Conservation (phyloP, 2,797 vertebrate genomes). For the Sebastes oblongus region DNA sequence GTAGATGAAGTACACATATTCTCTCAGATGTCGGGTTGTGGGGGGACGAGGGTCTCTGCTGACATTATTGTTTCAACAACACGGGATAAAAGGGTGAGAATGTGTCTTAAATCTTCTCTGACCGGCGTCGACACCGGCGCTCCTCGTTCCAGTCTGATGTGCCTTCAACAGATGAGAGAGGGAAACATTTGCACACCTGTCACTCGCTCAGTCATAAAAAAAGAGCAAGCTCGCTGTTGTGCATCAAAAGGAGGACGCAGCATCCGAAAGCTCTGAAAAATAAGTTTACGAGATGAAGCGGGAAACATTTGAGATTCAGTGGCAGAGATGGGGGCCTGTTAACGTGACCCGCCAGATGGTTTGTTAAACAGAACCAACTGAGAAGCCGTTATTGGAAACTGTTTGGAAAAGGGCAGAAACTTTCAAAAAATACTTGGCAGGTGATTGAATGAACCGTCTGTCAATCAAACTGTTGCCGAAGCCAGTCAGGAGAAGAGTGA, state of each 20-base stretch:
- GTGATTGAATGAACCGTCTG: not conserved
- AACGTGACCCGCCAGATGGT: not conserved
- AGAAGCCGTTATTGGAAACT: not conserved
- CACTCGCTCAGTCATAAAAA: conserved; percentile 48
- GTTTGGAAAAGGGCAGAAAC: not conserved
- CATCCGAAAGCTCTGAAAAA: conserved; percentile 33
- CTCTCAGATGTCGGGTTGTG: conserved; percentile 51
- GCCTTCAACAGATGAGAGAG: conserved; percentile 33
- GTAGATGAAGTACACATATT: conserved; percentile 58
- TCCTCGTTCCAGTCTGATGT: conserved; percentile 19
- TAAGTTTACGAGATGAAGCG: conserved; percentile 31
- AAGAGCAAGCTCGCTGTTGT: conserved; percentile 24
- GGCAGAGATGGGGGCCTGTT: not conserved
- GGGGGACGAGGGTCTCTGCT: conserved; percentile 25
- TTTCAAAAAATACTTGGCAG: not conserved
- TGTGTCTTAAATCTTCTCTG: conserved; percentile 47
- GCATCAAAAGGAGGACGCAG: conserved; percentile 49
- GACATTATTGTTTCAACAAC: conserved; percentile 68
- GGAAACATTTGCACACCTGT: conserved; percentile 61
- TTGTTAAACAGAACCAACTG: not conserved
- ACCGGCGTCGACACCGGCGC: conserved; percentile 26
- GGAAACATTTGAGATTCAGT: conserved; percentile 28
- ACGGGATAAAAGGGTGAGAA: conserved; percentile 45
- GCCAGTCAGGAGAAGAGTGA: too few species aligned
- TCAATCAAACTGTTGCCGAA: not conserved